Evolutionary conservation across 2,888 invertebrate genomes (phyloP).

Genomic region (Margaritifera margaritifera): DNA sequence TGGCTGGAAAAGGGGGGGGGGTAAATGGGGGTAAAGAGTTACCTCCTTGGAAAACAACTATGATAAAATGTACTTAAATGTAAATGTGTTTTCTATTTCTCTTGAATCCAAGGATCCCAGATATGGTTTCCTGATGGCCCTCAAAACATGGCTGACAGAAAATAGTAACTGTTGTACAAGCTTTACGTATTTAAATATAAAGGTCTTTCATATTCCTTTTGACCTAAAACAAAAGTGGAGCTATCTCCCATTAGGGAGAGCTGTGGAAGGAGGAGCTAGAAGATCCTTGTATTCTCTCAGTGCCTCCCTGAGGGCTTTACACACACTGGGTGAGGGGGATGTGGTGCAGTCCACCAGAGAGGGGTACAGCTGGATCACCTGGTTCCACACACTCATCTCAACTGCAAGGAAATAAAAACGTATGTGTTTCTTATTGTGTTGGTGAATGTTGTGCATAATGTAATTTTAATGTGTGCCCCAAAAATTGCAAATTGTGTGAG

Average conservation of each 20-base stretch:
- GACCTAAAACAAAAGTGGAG: not conserved
- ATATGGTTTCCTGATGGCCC: no score
- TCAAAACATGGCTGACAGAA: no score
- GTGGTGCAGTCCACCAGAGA: slow-evolving; percentile 88
- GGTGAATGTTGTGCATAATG: not conserved
- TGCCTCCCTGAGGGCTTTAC: slow-evolving; percentile 86
- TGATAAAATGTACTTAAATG: no score
- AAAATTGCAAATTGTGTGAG: not conserved
- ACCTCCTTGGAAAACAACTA: no score
- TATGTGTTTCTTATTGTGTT: no score
- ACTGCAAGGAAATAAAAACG: slow-evolving; percentile 76
- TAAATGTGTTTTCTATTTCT: no score
- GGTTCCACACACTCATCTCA: slow-evolving; percentile 92
- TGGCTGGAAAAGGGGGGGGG: no score
- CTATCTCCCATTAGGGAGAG: slow-evolving; percentile 27
- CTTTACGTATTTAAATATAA: no score
- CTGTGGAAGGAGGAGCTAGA: slow-evolving; percentile 53
- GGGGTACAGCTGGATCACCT: slow-evolving; percentile 92
- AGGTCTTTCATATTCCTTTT: no score
- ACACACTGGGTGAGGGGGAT: slow-evolving; percentile 86
- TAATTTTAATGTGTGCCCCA: slow-evolving; percentile 2
- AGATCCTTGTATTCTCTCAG: slow-evolving; percentile 83
- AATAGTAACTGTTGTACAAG: no score
- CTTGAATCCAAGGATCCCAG: no score
- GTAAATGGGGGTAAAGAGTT: no score